Evolutionary conservation across 2,113 vertebrate species (phyloP).

Genomic region (Hippocampus comes): DNA sequence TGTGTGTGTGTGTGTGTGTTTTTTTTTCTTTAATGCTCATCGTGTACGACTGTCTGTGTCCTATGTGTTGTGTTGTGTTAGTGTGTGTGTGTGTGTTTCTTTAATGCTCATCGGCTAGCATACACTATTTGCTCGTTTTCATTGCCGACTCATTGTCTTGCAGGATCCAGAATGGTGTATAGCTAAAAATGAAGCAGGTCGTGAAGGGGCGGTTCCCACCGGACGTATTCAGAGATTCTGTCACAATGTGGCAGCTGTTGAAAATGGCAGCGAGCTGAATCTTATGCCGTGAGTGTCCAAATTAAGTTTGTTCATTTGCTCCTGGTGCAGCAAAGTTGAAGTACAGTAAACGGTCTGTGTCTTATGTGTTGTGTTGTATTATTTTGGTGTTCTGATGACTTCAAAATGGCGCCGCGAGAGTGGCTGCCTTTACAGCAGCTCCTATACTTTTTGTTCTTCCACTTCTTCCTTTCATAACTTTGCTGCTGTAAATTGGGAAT

Average conservation of each 20-base stretch:
- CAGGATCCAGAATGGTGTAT: conserved; percentile 99
- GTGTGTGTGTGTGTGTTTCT: too few relatives aligned
- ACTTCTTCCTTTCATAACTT: too few relatives aligned
- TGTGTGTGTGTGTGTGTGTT: background rate
- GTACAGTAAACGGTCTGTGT: too few relatives aligned
- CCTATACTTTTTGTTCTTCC: too few relatives aligned
- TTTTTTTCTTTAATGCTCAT: too few relatives aligned
- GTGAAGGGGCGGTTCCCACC: conserved; percentile 90
- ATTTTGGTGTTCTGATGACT: too few relatives aligned
- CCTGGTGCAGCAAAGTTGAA: background rate
- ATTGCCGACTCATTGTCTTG: conserved; percentile 26
- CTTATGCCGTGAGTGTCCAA: conserved; percentile 92
- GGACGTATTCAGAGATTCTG: conserved; percentile 92
- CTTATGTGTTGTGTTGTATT: too few relatives aligned
- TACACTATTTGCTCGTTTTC: background rate
- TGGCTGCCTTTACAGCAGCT: too few relatives aligned
- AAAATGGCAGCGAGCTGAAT: conserved; percentile 79
- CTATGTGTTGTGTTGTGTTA: too few relatives aligned
- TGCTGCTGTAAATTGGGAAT: too few relatives aligned
- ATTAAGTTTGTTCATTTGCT: background rate
- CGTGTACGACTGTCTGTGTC: too few relatives aligned
- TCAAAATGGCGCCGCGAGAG: too few relatives aligned
- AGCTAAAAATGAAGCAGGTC: conserved; percentile 88
- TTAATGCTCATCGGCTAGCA: background rate
- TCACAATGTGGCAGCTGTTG: conserved; percentile 77